Evolutionary conservation across 2,888 invertebrate species (phyloP).

Genomic region (Calliopum simillimum): DNA sequence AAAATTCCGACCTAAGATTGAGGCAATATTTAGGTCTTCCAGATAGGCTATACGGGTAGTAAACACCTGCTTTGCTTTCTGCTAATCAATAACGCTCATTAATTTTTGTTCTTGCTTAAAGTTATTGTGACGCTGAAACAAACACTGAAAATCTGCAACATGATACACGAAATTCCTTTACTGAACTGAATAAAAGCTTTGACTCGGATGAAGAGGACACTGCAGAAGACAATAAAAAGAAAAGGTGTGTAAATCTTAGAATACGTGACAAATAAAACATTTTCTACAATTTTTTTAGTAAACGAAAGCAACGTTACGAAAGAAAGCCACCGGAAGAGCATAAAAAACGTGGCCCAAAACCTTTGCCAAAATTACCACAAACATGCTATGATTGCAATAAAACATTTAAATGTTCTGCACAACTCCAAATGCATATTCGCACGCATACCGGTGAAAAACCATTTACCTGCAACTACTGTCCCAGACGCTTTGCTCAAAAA

Average conservation of each 20-base stretch:
- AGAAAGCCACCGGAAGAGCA: constrained; percentile 72
- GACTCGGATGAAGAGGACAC: constrained; percentile 45
- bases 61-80: constrained; percentile 45
- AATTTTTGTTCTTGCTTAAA: constrained; percentile 53
- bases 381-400: constrained; percentile 73
- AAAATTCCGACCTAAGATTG: constrained; percentile 72
- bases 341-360: constrained; percentile 73
- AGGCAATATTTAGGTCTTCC: constrained; percentile 72
- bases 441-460: constrained; percentile 74
- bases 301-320: constrained; percentile 68
- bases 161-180: constrained; percentile 48
- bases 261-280: background rate
- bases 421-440: constrained; percentile 73
- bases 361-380: constrained; percentile 71
- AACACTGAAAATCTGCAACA: constrained; percentile 68
- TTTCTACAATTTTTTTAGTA: constrained; percentile 45
- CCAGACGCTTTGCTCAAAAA: constrained; percentile 72
- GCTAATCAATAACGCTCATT: background rate
- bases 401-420: constrained; percentile 73
- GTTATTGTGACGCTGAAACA: constrained; percentile 70
- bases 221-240: constrained; percentile 49
- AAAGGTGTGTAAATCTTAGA: constrained; percentile 44
- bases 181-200: constrained; percentile 33
- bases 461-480: constrained; percentile 71
- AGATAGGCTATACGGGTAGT: constrained; percentile 60